phyloP scores from a whole-genome alignment of 1,140 invertebrate species.

The Rhopalosiphum maidis region DNA sequence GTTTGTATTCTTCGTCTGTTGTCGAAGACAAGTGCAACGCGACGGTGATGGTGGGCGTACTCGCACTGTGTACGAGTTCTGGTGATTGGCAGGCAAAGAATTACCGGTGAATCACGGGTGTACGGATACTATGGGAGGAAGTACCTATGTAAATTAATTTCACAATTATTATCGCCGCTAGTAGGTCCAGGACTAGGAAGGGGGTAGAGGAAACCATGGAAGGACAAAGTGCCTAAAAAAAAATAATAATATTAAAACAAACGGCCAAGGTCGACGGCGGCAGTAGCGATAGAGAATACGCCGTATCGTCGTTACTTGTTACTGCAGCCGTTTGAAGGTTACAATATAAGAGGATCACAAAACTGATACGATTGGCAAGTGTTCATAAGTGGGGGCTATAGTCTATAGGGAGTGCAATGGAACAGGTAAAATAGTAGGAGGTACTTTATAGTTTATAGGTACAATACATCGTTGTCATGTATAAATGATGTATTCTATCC shows the following conservation, averaged over 20 bases:
- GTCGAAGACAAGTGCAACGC: background rate
- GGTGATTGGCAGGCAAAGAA: background rate
- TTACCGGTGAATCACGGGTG: conserved; percentile 6
- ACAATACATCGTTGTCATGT: conserved; percentile 29
- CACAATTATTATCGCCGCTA: conserved; percentile 12
- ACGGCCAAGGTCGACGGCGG: conserved; percentile 23
- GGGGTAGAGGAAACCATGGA: background rate
- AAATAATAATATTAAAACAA: conserved; percentile 34
- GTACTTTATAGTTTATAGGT: background rate
- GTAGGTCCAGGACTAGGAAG: background rate
- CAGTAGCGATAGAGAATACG: background rate
- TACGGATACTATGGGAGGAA: background rate
- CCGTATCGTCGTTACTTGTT: conserved; percentile 23
- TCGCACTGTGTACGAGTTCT: background rate
- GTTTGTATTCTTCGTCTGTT: background rate
- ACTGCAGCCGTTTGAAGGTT: conserved; percentile 27
- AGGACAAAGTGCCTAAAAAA: conserved; percentile 21
- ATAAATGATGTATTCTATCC: conserved; percentile 3
- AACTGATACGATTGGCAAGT: conserved; percentile 35
- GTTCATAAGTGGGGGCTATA: conserved; percentile 1
- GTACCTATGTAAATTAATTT: conserved; percentile 45
- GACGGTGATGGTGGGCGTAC: background rate
- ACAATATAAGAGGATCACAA: conserved; percentile 30
- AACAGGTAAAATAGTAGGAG: conserved; percentile 15
- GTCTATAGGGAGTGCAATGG: background rate